Base-by-base conservation (phyloP, 1,140 invertebrate species). In the Xylocopa sonorina region DNA sequence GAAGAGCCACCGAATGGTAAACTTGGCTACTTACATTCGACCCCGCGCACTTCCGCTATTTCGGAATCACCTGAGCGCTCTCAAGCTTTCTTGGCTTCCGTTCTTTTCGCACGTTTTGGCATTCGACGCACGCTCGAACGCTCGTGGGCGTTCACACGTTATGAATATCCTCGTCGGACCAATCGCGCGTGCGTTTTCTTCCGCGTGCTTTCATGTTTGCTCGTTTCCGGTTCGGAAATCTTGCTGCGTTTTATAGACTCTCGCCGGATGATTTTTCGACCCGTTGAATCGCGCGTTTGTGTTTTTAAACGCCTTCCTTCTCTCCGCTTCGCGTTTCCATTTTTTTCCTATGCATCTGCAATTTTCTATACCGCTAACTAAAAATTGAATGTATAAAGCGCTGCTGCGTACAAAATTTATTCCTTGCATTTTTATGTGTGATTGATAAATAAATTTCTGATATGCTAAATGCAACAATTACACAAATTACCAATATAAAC, bases 131-230 rank as follows among this genome's bases (percentile, higher is more conserved):
- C 80, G 80, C 84, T 88, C 82, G 87, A 88, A 80, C 85, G 68
- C 83, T 78, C 85, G 71, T 85, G 85, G 79, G 75, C 84, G 87
- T 83, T 87, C 85, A 86, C 85, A 88, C 81, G 85, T 88, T 85
- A 84, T 84, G 84, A 89, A 89, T 87, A 89, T 85, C 84, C 87
- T 82, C 81, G 80, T 84, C 75, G 73, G 81, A 77, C 80, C 83
- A 83, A 78, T 84, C 85, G 81, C 82, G 73, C 78, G 78, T 86
- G 83, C 80, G 79, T 86, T 83, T 80, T 81, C 86, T 85, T 88
- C 80, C 84, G 76, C 82, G 83, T 81, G 83, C 80, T 83, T 83
- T 87, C 83, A 64, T 79, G 68, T 82, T 85, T 84, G 83, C 75
- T 79, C 72, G 78, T 75, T 85, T 85, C 85, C 74, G 55, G 63